Percentiles rank a stretch among this genome's conserved stretches.
phyloP scores from a whole-genome alignment of 1,140 invertebrate species.

The Hypothenemus hampei region DNA sequence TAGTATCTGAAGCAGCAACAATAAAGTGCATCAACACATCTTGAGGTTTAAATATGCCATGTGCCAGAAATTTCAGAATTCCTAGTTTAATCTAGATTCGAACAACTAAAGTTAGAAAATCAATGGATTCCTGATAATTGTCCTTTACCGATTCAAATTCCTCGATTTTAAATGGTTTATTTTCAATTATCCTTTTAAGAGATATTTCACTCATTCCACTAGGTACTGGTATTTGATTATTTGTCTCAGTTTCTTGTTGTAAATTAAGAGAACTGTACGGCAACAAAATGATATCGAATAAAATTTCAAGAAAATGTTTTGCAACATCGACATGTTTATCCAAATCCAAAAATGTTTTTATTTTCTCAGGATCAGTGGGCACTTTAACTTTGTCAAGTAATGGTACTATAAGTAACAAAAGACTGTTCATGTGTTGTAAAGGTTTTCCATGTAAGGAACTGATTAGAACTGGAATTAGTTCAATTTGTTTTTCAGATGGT shows the following conservation, averaged over 20 bases:
- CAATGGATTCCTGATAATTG: not conserved
- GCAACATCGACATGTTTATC: constrained; percentile 61
- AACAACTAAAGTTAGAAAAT: constrained; percentile 1
- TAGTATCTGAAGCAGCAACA: constrained; percentile 80
- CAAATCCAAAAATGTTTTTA: constrained; percentile 57
- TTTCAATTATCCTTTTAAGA: constrained; percentile 74
- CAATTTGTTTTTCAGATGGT: constrained; percentile 66
- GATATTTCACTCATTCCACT: constrained; percentile 74
- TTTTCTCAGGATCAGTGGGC: constrained; percentile 59
- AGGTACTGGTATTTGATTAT: constrained; percentile 55
- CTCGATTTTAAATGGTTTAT: constrained; percentile 71
- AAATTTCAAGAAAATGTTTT: constrained; percentile 67
- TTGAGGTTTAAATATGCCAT: constrained; percentile 68
- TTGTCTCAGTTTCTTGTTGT: constrained; percentile 26
- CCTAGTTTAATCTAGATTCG: constrained; percentile 69
- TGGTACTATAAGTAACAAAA: constrained; percentile 76
- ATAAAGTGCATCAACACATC: constrained; percentile 75
- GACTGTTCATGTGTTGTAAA: constrained; percentile 77
- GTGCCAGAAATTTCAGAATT: constrained; percentile 75
- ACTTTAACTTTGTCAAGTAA: constrained; percentile 68
- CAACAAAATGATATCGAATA: constrained; percentile 77
- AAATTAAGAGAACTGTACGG: constrained; percentile 58
- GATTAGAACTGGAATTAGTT: constrained; percentile 70
- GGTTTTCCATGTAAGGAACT: constrained; percentile 77
- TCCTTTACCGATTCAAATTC: constrained; percentile 66